Evolutionary conservation across 2,888 invertebrate genomes (phyloP), one percentile per base, ranked within the genome.

Genomic region (Ceramica pisi): DNA sequence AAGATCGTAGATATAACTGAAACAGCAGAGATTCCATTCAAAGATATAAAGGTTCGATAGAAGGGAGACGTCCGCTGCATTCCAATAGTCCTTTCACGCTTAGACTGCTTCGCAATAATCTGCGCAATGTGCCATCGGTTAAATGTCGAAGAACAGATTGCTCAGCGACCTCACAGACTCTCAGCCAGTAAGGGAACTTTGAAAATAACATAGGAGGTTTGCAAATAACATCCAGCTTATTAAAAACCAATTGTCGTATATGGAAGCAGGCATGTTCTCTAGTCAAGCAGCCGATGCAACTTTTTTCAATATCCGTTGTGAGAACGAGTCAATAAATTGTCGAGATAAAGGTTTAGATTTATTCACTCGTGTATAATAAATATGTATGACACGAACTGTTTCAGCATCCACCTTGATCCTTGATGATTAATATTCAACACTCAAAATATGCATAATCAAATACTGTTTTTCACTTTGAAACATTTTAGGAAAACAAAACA

Each of bases 21-120:
- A 75, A 62, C 44, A 60, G 59, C 68, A 69, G 63, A 80, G 80
- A 80, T 78, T 86, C 62, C 75, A 64, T 76, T 75, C 64, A 55
- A 71, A 72, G 75, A 79, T 68, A 76, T 71, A 75, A 60, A 84
- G 69, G 63, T 72, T 77, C 61, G 55, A 75, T 82, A 83, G 85
- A 86, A 82, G 88, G 86, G 88, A 87, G 86, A 89, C 90, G 87
- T 89, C 88, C 83, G 85, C 83, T 88, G 90, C 92, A 94, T 94
- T 92, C 93, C 93, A 84, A 89, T 81, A 83, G 86, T 91, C 93
- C 93, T 91, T 93, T 93, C 94, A 92, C 90, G 89, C 89, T 89
- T 87, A 82, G 87, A 88, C 90, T 88, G 89, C 88, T 89, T 87
- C 83, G 89, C 90, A 91, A 91, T 89, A 90, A 88, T 90, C 88